Evolutionary conservation across 2,113 vertebrate genomes (phyloP).

Genomic region (Pelecanus crispus): DNA sequence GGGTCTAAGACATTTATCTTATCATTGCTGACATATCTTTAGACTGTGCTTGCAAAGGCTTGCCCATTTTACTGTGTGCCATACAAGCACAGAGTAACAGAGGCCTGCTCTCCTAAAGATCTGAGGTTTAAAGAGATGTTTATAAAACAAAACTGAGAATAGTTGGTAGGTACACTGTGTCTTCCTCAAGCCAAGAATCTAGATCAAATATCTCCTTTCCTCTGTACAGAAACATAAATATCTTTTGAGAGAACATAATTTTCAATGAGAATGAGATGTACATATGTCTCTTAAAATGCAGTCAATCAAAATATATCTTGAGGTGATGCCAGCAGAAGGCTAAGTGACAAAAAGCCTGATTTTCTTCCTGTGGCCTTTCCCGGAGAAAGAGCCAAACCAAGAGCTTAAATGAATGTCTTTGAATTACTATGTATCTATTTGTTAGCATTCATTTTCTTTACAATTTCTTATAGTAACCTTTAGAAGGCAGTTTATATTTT

Average conservation of each 20-base stretch:
- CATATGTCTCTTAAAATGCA: not conserved
- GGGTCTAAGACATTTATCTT: not conserved
- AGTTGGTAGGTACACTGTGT: not conserved
- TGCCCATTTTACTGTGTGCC: not conserved
- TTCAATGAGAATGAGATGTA: not conserved
- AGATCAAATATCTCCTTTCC: not conserved
- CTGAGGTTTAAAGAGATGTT: not conserved
- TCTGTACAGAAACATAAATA: not conserved
- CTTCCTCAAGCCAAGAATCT: not conserved
- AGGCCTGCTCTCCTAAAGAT: not conserved
- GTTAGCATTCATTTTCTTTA: not conserved
- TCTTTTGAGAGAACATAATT: not conserved
- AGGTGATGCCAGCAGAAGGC: not conserved
- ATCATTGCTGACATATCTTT: accelerated
- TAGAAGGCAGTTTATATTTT: not conserved
- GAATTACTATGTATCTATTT: not conserved
- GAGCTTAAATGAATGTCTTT: not conserved
- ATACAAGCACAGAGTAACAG: not conserved
- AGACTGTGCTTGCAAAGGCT: not conserved
- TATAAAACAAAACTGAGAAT: not conserved
- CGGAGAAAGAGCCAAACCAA: not conserved
- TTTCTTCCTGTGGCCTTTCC: not conserved
- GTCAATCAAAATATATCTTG: not conserved
- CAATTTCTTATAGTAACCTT: not conserved
- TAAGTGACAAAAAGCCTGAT: not conserved